These are phyloP conservation scores for Chloroceryle inda DNA, from an alignment of 2,797 vertebrate species.

Conservation along the genomic window DNA sequence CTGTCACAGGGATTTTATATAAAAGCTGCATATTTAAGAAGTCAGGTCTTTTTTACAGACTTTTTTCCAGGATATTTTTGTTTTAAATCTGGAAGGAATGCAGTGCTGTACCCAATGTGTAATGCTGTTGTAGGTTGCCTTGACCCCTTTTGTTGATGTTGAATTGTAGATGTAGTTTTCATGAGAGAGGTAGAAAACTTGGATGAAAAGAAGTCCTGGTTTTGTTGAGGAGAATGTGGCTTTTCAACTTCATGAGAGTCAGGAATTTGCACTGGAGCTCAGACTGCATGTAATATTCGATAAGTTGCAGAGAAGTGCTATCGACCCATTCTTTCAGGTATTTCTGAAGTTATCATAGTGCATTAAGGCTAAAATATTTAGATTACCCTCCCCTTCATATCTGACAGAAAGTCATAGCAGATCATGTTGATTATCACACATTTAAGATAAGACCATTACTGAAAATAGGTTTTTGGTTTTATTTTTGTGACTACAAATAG, in stretches of 20 bases:
- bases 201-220: background rate
- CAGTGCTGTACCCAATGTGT: background rate
- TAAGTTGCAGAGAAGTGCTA: background rate
- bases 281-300: background rate
- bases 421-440: background rate
- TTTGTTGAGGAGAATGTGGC: background rate
- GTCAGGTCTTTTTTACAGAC: no score
- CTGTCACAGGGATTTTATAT: no score
- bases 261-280: background rate
- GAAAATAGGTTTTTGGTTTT: background rate
- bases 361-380: background rate
- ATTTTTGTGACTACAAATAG: background rate
- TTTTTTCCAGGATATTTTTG: no score
- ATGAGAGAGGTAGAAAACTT: background rate
- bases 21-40: no score
- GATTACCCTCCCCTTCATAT: background rate
- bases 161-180: background rate
- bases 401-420: background rate
- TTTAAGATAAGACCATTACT: background rate
- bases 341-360: background rate
- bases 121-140: rapidly evolving
- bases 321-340: background rate
- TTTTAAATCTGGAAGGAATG: background rate
- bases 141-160: background rate
- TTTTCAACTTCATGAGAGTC: background rate